phyloP scores from a whole-genome alignment of 2,113 vertebrate genomes.

The Ranitomeya variabilis region DNA sequence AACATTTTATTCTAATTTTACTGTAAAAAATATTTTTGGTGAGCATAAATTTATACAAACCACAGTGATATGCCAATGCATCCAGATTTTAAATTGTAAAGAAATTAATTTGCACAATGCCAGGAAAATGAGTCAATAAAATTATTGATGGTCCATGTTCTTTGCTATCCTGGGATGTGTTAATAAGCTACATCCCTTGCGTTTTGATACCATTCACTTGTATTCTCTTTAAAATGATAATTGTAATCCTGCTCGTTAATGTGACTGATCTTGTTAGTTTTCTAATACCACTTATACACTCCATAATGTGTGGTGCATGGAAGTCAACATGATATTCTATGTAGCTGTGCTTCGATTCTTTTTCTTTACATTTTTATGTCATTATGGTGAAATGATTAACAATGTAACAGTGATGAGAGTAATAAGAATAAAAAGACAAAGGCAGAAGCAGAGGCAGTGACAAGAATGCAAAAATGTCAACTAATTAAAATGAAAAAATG shows the following conservation, averaged over 20 bases:
- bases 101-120: not conserved
- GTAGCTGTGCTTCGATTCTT: not conserved
- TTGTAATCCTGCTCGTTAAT: not conserved
- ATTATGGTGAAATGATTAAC: not conserved
- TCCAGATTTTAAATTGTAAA: not conserved
- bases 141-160: not conserved
- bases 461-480: constrained; percentile 16
- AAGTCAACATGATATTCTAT: not conserved
- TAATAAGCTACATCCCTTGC: not conserved
- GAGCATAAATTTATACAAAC: not conserved
- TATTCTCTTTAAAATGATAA: not conserved
- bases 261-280: not conserved
- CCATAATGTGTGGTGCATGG: not conserved
- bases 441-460: not conserved
- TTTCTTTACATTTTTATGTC: not conserved
- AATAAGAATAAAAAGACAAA: not conserved
- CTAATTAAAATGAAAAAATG: constrained; percentile 1
- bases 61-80: not conserved
- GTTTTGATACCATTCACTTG: not conserved
- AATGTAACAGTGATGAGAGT: not conserved
- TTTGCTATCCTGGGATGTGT: not conserved
- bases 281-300: not conserved
- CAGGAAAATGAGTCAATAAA: not conserved
- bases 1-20: not conserved
- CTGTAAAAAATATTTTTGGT: not conserved